Evolutionary conservation across 2,888 invertebrate genomes (phyloP).

Genomic region (Hipparchia semele): DNA sequence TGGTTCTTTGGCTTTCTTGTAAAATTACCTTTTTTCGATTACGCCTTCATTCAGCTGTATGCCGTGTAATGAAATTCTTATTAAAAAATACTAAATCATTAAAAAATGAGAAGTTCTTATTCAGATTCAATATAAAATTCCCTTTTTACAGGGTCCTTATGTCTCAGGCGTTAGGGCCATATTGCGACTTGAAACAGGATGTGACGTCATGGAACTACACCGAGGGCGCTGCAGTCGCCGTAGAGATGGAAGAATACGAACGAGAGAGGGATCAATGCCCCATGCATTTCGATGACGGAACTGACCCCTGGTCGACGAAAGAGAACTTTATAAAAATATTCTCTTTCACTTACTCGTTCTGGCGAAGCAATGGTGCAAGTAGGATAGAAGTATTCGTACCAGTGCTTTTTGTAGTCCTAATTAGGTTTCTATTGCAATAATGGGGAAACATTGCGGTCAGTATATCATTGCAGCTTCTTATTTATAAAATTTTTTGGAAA

Average conservation of each 20-base stretch:
- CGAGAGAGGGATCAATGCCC: constrained; percentile 98
- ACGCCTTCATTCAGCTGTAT: too few relatives aligned
- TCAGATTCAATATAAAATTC: neutral
- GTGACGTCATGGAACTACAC: constrained; percentile 94
- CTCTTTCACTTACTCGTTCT: constrained; percentile 65
- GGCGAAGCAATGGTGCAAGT: constrained; percentile 59
- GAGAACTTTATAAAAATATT: constrained; percentile 90
- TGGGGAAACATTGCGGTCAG: neutral
- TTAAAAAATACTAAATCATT: too few relatives aligned
- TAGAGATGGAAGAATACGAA: constrained; percentile 96
- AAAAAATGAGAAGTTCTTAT: neutral
- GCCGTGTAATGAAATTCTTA: too few relatives aligned
- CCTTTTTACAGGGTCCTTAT: constrained; percentile 75
- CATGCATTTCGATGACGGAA: constrained; percentile 98
- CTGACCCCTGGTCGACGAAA: constrained; percentile 90
- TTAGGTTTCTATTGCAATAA: constrained; percentile 5
- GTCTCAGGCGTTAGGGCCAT: constrained; percentile 95
- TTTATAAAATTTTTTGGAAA: neutral
- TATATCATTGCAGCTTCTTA: neutral
- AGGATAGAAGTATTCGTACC: constrained; percentile 47
- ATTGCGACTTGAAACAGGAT: constrained; percentile 94
- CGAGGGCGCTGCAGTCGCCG: constrained; percentile 95
- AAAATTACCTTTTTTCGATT: too few relatives aligned
- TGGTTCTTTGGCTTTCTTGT: too few relatives aligned
- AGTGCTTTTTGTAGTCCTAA: constrained; percentile 46